Evolutionary conservation across 2,888 invertebrate genomes (phyloP).

Genomic region (Drosophila helvetica): DNA sequence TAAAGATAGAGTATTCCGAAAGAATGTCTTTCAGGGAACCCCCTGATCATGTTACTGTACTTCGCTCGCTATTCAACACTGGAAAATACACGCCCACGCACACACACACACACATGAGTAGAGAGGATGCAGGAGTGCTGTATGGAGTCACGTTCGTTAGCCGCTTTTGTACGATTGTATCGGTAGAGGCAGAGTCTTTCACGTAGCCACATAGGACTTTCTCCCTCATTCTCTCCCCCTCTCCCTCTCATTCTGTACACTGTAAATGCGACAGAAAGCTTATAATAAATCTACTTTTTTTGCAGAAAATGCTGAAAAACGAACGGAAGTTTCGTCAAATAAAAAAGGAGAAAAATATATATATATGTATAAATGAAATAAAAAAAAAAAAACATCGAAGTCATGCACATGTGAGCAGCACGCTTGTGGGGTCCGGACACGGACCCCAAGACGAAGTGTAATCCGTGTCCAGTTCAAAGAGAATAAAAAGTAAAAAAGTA

Average conservation of each 20-base stretch:
- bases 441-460: conserved; percentile 4
- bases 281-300: conserved; percentile 68
- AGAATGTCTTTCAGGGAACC: no score
- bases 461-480: conserved; percentile 55
- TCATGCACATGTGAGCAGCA: conserved; percentile 17
- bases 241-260: not conserved
- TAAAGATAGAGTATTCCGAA: conserved; percentile 40
- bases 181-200: conserved; percentile 19
- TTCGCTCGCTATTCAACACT: not conserved
- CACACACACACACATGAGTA: not conserved
- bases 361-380: conserved; percentile 21
- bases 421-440: not conserved
- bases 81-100: not conserved
- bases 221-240: conserved; percentile 4
- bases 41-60: not conserved
- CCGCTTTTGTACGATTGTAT: no score
- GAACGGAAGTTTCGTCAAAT: conserved; percentile 53
- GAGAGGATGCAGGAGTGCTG: not conserved
- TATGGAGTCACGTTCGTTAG: conserved; percentile 27
- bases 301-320: conserved; percentile 51
- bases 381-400: conserved; percentile 20
- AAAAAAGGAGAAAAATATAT: conserved; percentile 23
- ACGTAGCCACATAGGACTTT: conserved; percentile 10
- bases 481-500: conserved; percentile 45
- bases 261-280: conserved; percentile 32